Percentiles rank a stretch among this genome's conserved stretches.
phyloP scores from a whole-genome alignment of 2,113 vertebrate species.

The Turnix velox region DNA sequence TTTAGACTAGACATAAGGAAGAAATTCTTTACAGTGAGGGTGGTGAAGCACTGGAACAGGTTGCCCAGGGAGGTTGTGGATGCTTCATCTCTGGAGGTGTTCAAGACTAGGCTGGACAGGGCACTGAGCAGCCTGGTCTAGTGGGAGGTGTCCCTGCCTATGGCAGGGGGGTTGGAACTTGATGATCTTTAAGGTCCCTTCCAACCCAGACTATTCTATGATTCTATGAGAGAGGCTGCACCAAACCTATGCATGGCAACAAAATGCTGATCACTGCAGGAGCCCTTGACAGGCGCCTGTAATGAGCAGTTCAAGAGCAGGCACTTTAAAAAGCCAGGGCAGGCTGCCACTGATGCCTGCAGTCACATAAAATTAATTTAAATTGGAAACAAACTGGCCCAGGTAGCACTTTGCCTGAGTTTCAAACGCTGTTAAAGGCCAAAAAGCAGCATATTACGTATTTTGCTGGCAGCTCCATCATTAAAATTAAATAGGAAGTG shows the following conservation, averaged over 20 bases:
- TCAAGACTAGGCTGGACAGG: too few relatives aligned
- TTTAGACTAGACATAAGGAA: too few relatives aligned
- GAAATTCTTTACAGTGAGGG: too few relatives aligned
- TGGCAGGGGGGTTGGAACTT: too few relatives aligned
- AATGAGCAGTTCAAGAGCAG: neutral
- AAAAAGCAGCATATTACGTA: neutral
- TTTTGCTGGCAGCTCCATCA: conserved; percentile 25
- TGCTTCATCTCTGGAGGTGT: too few relatives aligned
- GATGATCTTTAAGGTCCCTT: too few relatives aligned
- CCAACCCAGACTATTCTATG: too few relatives aligned
- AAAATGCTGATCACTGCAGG: neutral
- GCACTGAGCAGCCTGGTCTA: too few relatives aligned
- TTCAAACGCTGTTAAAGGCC: neutral
- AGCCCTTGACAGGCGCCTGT: neutral
- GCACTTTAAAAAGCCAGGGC: conserved; percentile 9
- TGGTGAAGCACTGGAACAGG: too few relatives aligned
- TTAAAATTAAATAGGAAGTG: conserved; percentile 52
- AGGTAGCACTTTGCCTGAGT: neutral
- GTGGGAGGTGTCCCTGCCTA: too few relatives aligned
- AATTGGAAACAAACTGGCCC: conserved; percentile 49
- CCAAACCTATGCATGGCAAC: neutral
- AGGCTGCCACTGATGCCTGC: conserved; percentile 44
- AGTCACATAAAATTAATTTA: conserved; percentile 62
- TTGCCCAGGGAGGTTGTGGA: too few relatives aligned
- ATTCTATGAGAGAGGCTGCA: neutral